These are phyloP conservation scores for Hippasteria phrygiana DNA, from an alignment of 53 echinoderm and acorn worm genomes.

Conservation along the genomic window DNA sequence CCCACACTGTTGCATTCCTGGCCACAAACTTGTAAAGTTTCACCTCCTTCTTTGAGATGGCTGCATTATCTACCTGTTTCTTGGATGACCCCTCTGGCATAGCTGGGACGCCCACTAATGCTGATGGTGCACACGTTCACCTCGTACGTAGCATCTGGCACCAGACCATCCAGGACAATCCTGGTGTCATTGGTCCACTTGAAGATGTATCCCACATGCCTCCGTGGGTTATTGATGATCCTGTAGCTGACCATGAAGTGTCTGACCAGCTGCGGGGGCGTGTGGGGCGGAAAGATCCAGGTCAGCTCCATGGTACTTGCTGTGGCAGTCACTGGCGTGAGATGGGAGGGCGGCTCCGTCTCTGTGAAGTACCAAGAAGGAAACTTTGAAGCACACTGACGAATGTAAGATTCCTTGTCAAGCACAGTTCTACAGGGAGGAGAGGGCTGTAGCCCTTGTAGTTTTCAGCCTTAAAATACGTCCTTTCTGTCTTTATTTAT, in stretches of 20 bases:
- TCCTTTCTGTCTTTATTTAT: no score
- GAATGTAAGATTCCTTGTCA: no score
- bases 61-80: conserved; percentile 3
- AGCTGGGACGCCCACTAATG: conserved; percentile 15
- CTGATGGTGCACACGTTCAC: conserved; percentile 22
- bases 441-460: no score
- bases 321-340: background rate
- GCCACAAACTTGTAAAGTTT: no score
- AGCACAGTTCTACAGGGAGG: no score
- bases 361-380: background rate
- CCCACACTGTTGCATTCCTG: no score
- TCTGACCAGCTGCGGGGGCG: conserved; percentile 19
- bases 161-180: background rate
- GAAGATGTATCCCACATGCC: background rate
- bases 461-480: no score
- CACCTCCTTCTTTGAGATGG: no score
- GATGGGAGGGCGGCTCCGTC: conserved; percentile 54
- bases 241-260: conserved; percentile 37
- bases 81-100: background rate
- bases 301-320: conserved; percentile 13
- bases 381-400: background rate
- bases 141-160: conserved; percentile 29
- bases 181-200: conserved; percentile 6
- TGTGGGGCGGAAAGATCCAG: conserved; percentile 57
- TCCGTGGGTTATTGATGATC: background rate